Evolutionary conservation across 2,888 invertebrate genomes (phyloP).

Genomic region (Eristalinus sepulchralis): DNA sequence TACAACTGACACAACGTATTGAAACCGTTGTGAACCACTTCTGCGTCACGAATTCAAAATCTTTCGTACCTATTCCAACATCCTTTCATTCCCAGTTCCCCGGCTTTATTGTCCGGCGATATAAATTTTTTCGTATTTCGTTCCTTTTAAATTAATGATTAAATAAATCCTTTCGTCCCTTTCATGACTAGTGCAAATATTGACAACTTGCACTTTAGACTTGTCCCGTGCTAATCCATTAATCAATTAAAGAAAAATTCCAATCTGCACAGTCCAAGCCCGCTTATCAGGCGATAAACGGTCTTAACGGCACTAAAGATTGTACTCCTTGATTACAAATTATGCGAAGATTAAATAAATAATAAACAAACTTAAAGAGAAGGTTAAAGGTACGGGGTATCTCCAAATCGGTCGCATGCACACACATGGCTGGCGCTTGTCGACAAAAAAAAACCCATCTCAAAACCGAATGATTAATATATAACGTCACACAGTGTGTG

Average conservation of each 20-base stretch:
- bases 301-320: not conserved
- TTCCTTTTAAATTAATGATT: too few species aligned
- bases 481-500: not conserved
- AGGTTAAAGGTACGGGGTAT: not conserved
- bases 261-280: not conserved
- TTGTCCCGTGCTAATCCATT: not conserved
- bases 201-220: not conserved
- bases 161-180: not conserved
- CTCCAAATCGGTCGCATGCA: not conserved
- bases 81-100: too few species aligned
- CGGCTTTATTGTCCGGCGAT: too few species aligned
- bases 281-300: not conserved
- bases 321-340: not conserved
- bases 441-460: not conserved
- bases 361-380: not conserved
- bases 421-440: not conserved
- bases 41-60: too few species aligned
- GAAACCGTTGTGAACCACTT: too few species aligned
- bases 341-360: not conserved
- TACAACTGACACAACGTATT: too few species aligned
- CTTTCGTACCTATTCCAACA: too few species aligned
- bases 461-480: not conserved
- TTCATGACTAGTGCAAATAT: not conserved
- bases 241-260: not conserved
- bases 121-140: too few species aligned